These are phyloP conservation scores for Enteromius viviparus DNA, from an alignment of 2,797 vertebrate genomes.

Conservation along the genomic window DNA sequence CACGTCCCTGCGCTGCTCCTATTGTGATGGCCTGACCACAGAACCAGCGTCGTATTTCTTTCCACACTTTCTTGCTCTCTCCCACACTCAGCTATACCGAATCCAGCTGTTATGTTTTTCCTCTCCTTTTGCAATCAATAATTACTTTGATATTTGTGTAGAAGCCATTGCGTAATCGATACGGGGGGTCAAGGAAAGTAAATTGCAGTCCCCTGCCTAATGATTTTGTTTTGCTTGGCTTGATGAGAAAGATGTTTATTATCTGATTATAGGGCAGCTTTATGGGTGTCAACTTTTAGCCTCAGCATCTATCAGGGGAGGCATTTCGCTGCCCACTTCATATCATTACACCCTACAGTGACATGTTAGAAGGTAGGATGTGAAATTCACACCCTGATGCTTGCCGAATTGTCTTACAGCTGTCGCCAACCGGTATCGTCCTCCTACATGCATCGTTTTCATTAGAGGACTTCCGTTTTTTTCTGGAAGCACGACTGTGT, in stretches of 20 bases:
- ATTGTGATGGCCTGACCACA: slow-evolving; percentile 83
- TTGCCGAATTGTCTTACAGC: slow-evolving; percentile 34
- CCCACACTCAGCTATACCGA: slow-evolving; percentile 80
- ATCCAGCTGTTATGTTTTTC: slow-evolving; percentile 88
- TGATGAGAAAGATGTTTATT: slow-evolving; percentile 87
- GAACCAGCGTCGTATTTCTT: slow-evolving; percentile 83
- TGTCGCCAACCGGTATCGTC: slow-evolving; percentile 10
- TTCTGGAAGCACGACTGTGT: neutral
- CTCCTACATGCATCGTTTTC: slow-evolving; percentile 35
- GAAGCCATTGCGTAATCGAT: slow-evolving; percentile 87
- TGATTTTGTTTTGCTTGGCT: slow-evolving; percentile 80
- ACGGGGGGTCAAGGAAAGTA: slow-evolving; percentile 89
- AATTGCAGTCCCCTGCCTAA: slow-evolving; percentile 87
- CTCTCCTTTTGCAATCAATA: slow-evolving; percentile 80
- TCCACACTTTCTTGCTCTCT: slow-evolving; percentile 49
- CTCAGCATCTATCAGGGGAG: slow-evolving; percentile 42
- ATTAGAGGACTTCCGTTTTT: slow-evolving; percentile 8
- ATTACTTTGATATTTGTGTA: slow-evolving; percentile 90
- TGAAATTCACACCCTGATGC: slow-evolving; percentile 37
- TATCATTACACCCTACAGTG: slow-evolving; percentile 34
- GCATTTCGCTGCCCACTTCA: slow-evolving; percentile 23
- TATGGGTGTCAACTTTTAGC: slow-evolving; percentile 59
- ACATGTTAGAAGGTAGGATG: slow-evolving; percentile 34
- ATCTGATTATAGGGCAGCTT: slow-evolving; percentile 81
- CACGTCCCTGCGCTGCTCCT: slow-evolving; percentile 83